Conservation (phyloP, 37 sponge, comb jelly and placozoan species). For the Hormiphora californensis region DNA sequence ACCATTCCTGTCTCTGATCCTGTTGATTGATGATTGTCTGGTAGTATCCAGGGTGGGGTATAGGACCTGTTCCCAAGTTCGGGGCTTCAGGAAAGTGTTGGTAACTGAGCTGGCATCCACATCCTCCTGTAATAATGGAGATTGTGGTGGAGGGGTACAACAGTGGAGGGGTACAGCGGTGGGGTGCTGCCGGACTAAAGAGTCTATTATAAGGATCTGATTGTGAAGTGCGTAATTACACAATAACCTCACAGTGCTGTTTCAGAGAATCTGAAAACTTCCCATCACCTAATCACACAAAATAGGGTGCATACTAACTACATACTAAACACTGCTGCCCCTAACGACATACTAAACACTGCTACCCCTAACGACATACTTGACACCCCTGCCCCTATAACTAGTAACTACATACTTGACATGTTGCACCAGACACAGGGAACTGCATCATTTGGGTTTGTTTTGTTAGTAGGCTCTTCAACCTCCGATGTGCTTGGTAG, state of each 20-base stretch:
- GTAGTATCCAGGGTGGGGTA: neutral
- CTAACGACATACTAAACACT: too few species aligned
- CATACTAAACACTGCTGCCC: too few species aligned
- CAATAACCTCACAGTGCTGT: too few species aligned
- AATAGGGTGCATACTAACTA: too few species aligned
- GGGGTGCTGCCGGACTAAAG: too few species aligned
- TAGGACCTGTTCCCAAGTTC: neutral
- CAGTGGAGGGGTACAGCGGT: neutral
- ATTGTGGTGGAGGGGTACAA: neutral
- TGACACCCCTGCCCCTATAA: too few species aligned
- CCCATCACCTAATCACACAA: too few species aligned
- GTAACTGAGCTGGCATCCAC: slow-evolving; percentile 13
- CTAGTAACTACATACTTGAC: neutral
- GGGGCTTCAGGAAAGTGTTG: slow-evolving; percentile 50
- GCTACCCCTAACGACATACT: too few species aligned
- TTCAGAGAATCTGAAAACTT: too few species aligned
- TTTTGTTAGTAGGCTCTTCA: slow-evolving; percentile 38
- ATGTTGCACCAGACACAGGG: slow-evolving; percentile 19
- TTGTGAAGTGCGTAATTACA: too few species aligned
- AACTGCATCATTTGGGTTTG: slow-evolving; percentile 50
- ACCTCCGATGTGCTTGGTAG: slow-evolving; percentile 31
- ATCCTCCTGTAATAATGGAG: neutral
- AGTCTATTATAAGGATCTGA: too few species aligned
- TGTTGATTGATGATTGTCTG: slow-evolving; percentile 24
- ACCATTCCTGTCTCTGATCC: slow-evolving; percentile 24